Evolutionary conservation across 2,797 vertebrate species (phyloP).

Genomic region (Enteromius radiatus): DNA sequence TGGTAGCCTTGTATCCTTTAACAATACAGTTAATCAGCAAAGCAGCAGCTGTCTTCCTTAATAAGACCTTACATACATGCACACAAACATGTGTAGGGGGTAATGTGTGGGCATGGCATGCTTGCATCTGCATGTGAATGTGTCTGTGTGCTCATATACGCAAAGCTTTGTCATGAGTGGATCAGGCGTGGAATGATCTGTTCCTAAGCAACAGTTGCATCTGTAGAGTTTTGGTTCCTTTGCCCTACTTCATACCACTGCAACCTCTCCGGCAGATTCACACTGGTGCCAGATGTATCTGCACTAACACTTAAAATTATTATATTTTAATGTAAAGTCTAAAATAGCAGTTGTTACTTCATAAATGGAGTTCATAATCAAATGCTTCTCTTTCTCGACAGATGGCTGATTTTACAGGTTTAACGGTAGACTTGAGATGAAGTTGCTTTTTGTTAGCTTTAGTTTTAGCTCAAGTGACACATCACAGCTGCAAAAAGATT

Average conservation of each 20-base stretch:
- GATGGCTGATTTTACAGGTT: background rate
- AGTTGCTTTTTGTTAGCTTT: slow-evolving; percentile 3
- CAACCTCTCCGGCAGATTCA: slow-evolving; percentile 3
- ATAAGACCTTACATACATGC: slow-evolving; percentile 3
- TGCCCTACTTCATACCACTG: background rate
- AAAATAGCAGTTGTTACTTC: background rate
- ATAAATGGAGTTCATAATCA: background rate
- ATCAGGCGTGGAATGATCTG: slow-evolving; percentile 23
- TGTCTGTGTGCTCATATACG: slow-evolving; percentile 11
- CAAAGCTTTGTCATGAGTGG: slow-evolving; percentile 15
- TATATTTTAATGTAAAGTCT: slow-evolving; percentile 1
- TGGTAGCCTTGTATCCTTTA: slow-evolving; percentile 10
- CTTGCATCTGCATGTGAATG: slow-evolving; percentile 15
- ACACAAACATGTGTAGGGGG: background rate
- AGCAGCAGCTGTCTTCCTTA: background rate
- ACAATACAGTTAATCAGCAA: slow-evolving; percentile 23
- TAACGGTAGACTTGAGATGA: background rate
- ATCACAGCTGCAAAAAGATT: background rate
- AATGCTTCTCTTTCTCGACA: background rate
- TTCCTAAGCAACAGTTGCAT: slow-evolving; percentile 44
- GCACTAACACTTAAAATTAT: background rate
- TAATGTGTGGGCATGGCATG: slow-evolving; percentile 8
- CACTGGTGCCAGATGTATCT: background rate
- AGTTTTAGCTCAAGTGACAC: background rate
- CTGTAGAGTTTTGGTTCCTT: slow-evolving; percentile 18